Base-by-base conservation (phyloP, 2,113 vertebrate species). In the Takifugu bimaculatus region DNA sequence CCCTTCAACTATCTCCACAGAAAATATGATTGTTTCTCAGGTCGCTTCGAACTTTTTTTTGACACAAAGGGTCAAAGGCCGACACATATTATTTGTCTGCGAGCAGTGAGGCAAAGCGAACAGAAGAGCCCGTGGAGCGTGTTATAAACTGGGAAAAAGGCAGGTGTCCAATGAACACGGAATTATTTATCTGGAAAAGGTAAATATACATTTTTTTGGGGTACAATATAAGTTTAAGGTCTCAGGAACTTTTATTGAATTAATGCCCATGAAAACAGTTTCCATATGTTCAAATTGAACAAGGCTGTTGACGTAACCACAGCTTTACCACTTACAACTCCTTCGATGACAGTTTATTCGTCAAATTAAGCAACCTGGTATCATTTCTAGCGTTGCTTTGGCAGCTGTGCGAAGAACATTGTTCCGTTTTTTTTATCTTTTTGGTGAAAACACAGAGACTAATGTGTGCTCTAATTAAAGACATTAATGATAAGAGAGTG, bases 381-480 rank as follows among this genome's bases (percentile, higher is more conserved):
- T 28, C 14, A 43, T 60, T 78, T 50, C 7, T 3, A 14, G 5
- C 26, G 42, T 64, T 70, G 54, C 43, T 60, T 43, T 78, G 65
- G 53, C 57, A 72, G 42, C 26, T 20, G 14, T 57, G 48, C 50
- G 39, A 54, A 56, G 28, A 65, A 70, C 1, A 75, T 72, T 81
- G 79, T 82, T 70, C 35, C 60, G 9, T 39, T 39, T 39, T 10
- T 74, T 83, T 85, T 78, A 83, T 87, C 62, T 59, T 66, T 54
- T 71, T 73, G 61, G 49, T 53, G 50, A 77, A 77, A 65, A 79
- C 83, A 85, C 29, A 54, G 74, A 80, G 50, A 66, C 57, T 49
- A 75, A 42, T 75, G 77, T 75, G 57, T 48, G 47, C n/a, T 47
- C 39, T 80, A 85, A 86, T 86, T 74, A 80, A 79, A 75, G 43